Evolutionary conservation across 2,888 invertebrate species (phyloP).

Genomic region (Tachina lurida): DNA sequence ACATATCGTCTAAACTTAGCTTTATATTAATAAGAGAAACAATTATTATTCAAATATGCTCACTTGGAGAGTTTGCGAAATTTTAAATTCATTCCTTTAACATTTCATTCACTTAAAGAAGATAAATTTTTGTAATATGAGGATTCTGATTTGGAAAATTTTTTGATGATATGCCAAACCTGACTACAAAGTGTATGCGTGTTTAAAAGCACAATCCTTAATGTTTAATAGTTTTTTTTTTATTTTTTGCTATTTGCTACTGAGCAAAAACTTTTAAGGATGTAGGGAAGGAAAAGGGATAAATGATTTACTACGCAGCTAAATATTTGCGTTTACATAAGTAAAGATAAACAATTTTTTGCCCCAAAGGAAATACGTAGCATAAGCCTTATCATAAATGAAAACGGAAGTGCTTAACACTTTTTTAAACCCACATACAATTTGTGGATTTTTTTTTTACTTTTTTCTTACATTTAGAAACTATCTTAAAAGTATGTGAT

Average conservation of each 20-base stretch:
- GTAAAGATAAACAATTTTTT: neutral
- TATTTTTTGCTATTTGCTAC: neutral
- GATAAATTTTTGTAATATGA: too few relatives aligned
- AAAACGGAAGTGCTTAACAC: neutral
- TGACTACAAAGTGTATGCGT: neutral
- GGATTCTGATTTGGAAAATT: neutral
- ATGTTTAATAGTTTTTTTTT: neutral
- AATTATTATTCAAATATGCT: too few relatives aligned
- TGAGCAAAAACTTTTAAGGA: neutral
- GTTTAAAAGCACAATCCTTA: neutral
- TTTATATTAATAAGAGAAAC: too few relatives aligned
- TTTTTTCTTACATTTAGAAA: too few relatives aligned
- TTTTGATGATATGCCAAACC: neutral
- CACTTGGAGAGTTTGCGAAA: too few relatives aligned
- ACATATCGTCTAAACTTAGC: too few relatives aligned
- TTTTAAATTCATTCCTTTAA: too few relatives aligned
- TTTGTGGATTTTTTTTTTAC: too few relatives aligned
- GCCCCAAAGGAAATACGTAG: neutral
- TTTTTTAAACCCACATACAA: neutral
- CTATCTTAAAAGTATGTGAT: too few relatives aligned
- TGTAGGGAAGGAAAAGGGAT: neutral
- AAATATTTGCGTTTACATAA: neutral
- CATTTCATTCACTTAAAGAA: too few relatives aligned
- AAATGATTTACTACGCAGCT: conserved; percentile 2
- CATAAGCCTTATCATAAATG: neutral